phyloP scores from a whole-genome alignment of 2,888 invertebrate genomes.

The Dyspetes luteomarginatus region DNA sequence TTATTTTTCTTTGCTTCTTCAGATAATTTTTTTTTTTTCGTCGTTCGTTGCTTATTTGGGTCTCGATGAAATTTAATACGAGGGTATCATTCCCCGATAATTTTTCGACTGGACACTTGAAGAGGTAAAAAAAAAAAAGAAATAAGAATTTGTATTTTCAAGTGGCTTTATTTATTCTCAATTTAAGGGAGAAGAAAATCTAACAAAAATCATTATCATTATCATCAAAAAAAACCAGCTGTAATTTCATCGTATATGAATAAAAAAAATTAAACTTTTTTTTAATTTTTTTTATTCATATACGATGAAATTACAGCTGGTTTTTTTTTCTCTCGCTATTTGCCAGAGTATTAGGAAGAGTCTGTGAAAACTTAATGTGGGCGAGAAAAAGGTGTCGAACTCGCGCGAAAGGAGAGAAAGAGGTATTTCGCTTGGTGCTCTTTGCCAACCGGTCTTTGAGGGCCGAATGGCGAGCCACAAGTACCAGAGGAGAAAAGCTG shows the following conservation, averaged over 20 bases:
- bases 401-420: constrained; percentile 47
- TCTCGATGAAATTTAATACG: background rate
- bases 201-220: too few relatives aligned
- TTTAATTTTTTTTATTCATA: background rate
- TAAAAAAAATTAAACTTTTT: background rate
- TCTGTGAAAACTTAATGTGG: constrained; percentile 15
- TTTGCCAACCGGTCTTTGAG: constrained; percentile 77
- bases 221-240: too few relatives aligned
- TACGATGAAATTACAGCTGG: too few relatives aligned
- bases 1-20: background rate
- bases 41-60: background rate
- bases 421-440: constrained; percentile 16
- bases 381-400: constrained; percentile 66
- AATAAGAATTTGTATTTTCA: too few relatives aligned
- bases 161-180: too few relatives aligned
- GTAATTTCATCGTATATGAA: too few relatives aligned
- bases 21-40: too few relatives aligned
- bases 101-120: background rate
- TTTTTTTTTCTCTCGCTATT: background rate
- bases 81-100: background rate
- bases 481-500: constrained; percentile 1
- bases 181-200: too few relatives aligned
- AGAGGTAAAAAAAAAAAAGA: background rate
- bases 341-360: constrained; percentile 4
- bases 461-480: constrained; percentile 54